A percentile compares a stretch with the other conserved stretches of the same genome.
Evolutionary conservation across 92 coral and sea anemone species (phyloP).

Genomic region (Actinostola sp.): DNA sequence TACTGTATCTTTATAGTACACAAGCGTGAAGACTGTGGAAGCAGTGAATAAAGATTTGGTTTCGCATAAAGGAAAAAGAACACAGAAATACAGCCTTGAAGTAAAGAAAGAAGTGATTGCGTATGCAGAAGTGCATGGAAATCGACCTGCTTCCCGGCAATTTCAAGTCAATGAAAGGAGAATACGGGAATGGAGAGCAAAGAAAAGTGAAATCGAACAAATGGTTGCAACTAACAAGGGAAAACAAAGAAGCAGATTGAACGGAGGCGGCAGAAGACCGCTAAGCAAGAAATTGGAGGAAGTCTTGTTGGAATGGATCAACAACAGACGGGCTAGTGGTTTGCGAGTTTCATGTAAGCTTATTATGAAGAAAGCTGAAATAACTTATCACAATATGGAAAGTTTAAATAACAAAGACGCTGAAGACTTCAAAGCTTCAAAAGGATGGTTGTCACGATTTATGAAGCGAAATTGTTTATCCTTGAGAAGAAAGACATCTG

Average conservation of each 20-base stretch:
- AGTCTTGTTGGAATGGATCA: conserved; percentile 70
- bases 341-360: conserved; percentile 58
- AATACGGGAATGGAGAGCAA: conserved; percentile 68
- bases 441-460: conserved; percentile 73
- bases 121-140: conserved; percentile 66
- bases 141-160: conserved; percentile 73
- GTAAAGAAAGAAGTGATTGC: conserved; percentile 76
- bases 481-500: conserved; percentile 70
- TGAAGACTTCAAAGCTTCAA: conserved; percentile 66
- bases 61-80: conserved; percentile 62
- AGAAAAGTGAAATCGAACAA: conserved; percentile 56
- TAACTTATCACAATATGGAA: conserved; percentile 50
- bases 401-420: conserved; percentile 28
- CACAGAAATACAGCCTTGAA: conserved; percentile 63
- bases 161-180: conserved; percentile 68
- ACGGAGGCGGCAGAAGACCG: conserved; percentile 72
- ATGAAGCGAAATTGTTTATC: conserved; percentile 71
- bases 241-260: conserved; percentile 61
- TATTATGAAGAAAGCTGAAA: conserved; percentile 71
- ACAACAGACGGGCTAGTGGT: conserved; percentile 58
- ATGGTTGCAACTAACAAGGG: conserved; percentile 63
- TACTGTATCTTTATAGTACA: too few relatives aligned
- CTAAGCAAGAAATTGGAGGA: conserved; percentile 60
- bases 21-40: too few relatives aligned
- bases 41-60: conserved; percentile 39